Base-by-base conservation (phyloP, 2,113 vertebrate species). In the Myiozetetes cayanensis region DNA sequence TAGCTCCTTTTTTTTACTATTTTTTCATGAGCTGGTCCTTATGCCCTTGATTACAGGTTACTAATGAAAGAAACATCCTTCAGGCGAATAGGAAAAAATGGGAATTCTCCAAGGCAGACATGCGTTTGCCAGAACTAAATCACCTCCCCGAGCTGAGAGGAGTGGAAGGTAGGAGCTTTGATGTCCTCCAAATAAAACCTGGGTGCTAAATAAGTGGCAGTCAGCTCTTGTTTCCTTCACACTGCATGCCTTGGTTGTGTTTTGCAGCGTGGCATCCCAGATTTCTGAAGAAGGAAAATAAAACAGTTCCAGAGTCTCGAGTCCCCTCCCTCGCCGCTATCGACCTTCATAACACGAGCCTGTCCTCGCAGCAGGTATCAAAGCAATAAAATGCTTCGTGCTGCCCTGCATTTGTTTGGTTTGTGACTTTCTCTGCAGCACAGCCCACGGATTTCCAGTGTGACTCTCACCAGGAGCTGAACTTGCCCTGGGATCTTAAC, bases 251-350 rank as follows among this genome's bases (percentile, higher is more conserved):
- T 68, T 17, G 71, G 41, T 49, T 83, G 61, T 65, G 35, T 81
- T 94, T 76, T 94, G 52, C 93, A 98, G 98, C 56, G 8, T 86
- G 87, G 91, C 97, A 97, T 85, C 96, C 96, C 79, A 98, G 97
- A 52, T 88, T 97, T 39, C 82, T 95, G 70, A 98, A 94, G 88
- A 98, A 98, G 94, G 98, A 98, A 55, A 98, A 93, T 21, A 98
- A 96, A 96, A 93, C 15, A 4, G 59, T 96, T 88, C 93, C 91
- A 35, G 98, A 98, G 55, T 97, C 97, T 93, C 96, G 90, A 43
- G 98, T 98, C 43, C 98, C 98, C 7, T 98, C 98, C 47, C 97
- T 98, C 27, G 96, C 98, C 47, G 71, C 97, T 52, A 68, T 98
- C 39, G 97, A 98, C 55, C 87, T 96, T 41, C 97, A 96, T 14